Base-by-base conservation (phyloP, 2,113 vertebrate genomes). In the Smithornis capensis region DNA sequence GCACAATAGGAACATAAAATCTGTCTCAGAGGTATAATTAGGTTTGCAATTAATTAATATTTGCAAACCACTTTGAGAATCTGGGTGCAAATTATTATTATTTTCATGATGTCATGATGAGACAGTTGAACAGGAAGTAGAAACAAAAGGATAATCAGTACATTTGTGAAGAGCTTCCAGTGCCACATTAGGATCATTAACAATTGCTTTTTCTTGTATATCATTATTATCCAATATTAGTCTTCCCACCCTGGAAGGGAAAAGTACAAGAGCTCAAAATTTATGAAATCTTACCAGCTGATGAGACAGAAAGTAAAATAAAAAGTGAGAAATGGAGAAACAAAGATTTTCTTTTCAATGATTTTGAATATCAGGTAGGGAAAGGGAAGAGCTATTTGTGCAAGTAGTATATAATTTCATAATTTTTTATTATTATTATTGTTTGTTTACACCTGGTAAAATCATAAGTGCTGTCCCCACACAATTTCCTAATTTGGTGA, bases 21-120 rank as follows among this genome's bases (percentile, higher is more conserved):
- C 52, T 94, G 82, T 93, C 96, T 96, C 95, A 89, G 80, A 96
- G 92, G 93, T 92, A 94, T 96, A 97, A 95, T 95, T 96, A 96
- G 49, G 55, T 93, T 94, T 90, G 76, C 64, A 56, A 93, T 94
- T 93, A 96, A 95, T 96, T 96, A 96, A 95, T 96, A 96, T 96
- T 96, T 96, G 90, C 94, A 94, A 96, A 91, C 83, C 71, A 68
- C 94, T 95, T 93, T 57, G 90, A 88, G 90, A 90, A 80, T 93
- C 85, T 82, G 68, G 79, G 90, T 90, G 71, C 71, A 88, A 89
- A 95, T 94, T 93, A 90, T 94, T 95, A 90, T 94, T 96, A 92
- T 96, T 96, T 96, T 94, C 79, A 35, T 93, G 69, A 90, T 94
- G 88, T 95, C 79, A 12, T 88, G 64, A 53, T 80, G 73, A 90